Base-by-base conservation (phyloP, 2,113 vertebrate species). In the Sceloporus tristichus region DNA sequence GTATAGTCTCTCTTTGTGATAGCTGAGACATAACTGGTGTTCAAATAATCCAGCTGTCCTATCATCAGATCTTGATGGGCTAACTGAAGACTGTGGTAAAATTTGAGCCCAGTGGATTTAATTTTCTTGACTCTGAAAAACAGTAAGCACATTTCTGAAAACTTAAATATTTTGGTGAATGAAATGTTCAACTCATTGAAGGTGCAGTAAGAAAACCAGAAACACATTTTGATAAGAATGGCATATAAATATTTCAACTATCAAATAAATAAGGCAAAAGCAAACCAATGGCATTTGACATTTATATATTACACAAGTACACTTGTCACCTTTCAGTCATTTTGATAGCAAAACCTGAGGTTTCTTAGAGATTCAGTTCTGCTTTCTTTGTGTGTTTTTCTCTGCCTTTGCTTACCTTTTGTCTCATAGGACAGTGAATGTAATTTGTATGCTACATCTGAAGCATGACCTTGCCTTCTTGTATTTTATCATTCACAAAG, bases 401-500 rank as follows among this genome's bases (percentile, higher is more conserved):
- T 88, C 89, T 77, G 71, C 27, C 34, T 91, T 85, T 71, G 84
- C 68, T 54, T 78, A 40, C 29, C 74, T 42, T 87, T 93, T 91
- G 10, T 81, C 54, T 86, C 80, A 80, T 75, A 91, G 84, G 82
- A 91, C 86, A 78, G 5, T 68, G 53, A 6, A 29, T 91, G 19
- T 87, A 88, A 91, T 95, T 92, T 89, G 86, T 91, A 93, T 91
- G 85, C 90, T 90, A 68, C 59, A 92, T 84, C 80, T 92, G 80
- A 93, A 91, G 79, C 76, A 34, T 91, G 91, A 95, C 90, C 90
- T 93, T 95, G 79, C 16, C 13, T n/a, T 92, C 83, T 91, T 86
- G 87, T 85, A 56, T 70, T 62, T 85, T 93, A 95, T 93, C 89
- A 92, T 94, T 91, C 90, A 94, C 82, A 91, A 85, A 90, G 89